phyloP scores from a whole-genome alignment of 2,888 invertebrate species.

The Phortica okadai region DNA sequence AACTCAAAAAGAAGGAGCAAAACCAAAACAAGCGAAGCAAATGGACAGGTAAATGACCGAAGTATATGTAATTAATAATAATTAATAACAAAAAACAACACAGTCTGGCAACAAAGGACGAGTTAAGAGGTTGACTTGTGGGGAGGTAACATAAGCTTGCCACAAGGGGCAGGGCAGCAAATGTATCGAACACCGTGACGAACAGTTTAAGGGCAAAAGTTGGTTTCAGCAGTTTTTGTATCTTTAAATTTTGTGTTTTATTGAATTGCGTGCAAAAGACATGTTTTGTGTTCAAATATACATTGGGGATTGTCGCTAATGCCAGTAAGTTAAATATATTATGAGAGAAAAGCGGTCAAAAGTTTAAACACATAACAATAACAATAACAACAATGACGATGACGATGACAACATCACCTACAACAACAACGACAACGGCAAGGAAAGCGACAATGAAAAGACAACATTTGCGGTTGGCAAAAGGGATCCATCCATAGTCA shows the following conservation, averaged over 20 bases:
- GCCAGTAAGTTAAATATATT: too few species aligned
- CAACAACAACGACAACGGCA: constrained; percentile 37
- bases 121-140: too few species aligned
- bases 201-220: neutral
- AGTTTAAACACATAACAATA: constrained; percentile 46
- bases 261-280: constrained; percentile 6
- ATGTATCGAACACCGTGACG: neutral
- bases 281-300: neutral
- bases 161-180: neutral
- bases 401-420: constrained; percentile 21
- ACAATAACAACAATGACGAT: constrained; percentile 34
- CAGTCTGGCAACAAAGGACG: too few species aligned
- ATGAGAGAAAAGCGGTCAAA: constrained; percentile 46
- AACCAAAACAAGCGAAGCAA: neutral
- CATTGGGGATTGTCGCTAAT: neutral
- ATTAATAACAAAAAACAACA: neutral
- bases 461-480: constrained; percentile 10
- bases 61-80: neutral
- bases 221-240: neutral
- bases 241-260: neutral
- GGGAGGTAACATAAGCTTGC: too few species aligned
- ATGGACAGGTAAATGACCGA: too few species aligned
- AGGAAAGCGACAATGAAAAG: constrained; percentile 21
- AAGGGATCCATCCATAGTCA: constrained; percentile 54
- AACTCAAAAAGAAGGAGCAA: neutral